phyloP scores from a whole-genome alignment of 1,140 invertebrate species.

The Bombus haemorrhoidalis region DNA sequence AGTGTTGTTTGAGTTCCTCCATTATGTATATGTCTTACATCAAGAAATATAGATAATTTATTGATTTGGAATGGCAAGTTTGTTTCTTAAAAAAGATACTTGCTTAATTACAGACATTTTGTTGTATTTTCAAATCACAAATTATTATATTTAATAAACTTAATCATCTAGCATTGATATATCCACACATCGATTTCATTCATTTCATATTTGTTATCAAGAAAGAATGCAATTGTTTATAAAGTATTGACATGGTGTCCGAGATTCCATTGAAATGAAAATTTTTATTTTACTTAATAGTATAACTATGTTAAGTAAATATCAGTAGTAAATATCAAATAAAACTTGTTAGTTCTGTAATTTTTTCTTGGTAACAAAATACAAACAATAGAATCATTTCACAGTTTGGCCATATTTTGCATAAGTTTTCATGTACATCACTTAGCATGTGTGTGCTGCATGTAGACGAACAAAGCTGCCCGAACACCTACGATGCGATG shows the following conservation, averaged over 20 bases:
- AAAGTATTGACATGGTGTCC: neutral
- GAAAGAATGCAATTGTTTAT: constrained; percentile 5
- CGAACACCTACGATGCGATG: constrained; percentile 75
- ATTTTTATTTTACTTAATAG: neutral
- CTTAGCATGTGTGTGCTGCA: constrained; percentile 82
- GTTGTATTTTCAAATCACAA: neutral
- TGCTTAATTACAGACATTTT: neutral
- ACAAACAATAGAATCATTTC: constrained; percentile 38
- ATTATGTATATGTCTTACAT: neutral
- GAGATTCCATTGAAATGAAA: neutral
- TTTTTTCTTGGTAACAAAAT: constrained; percentile 47
- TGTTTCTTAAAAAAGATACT: neutral
- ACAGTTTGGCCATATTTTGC: constrained; percentile 56
- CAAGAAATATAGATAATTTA: constrained; percentile 26
- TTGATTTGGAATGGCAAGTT: neutral
- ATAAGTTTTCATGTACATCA: constrained; percentile 75
- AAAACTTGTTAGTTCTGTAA: neutral
- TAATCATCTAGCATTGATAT: neutral
- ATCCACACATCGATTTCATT: constrained; percentile 19
- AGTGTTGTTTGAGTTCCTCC: constrained; percentile 4
- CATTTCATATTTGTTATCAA: constrained; percentile 41
- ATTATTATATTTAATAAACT: constrained; percentile 6
- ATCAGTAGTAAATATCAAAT: neutral
- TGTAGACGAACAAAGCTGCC: constrained; percentile 79
- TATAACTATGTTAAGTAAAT: neutral